Evolutionary conservation across 2,113 vertebrate species (phyloP).

Genomic region (Sphaerodactylus townsendi): DNA sequence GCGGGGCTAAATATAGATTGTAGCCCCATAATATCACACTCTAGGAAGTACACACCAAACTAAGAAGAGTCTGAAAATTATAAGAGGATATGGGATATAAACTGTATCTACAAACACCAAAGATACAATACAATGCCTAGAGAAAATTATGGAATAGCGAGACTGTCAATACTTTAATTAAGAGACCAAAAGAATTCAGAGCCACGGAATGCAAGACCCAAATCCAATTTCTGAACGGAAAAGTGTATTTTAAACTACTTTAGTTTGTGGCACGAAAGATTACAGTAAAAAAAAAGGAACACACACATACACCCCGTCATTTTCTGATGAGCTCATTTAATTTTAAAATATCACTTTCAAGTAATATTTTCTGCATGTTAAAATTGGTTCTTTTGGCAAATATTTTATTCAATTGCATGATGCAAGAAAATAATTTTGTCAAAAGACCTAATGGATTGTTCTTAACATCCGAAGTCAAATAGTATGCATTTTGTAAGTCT

Average conservation of each 20-base stretch:
- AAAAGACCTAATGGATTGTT: background rate
- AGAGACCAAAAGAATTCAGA: background rate
- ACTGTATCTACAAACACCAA: background rate
- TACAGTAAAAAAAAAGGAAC: background rate
- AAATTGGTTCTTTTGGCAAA: background rate
- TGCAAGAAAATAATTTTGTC: background rate
- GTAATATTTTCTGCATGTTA: background rate
- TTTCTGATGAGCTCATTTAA: background rate
- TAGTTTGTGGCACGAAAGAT: too few species aligned
- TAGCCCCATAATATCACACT: too few species aligned
- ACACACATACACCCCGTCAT: too few species aligned
- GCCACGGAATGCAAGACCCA: background rate
- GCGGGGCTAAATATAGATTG: too few species aligned
- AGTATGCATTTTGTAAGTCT: background rate
- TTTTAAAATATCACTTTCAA: background rate
- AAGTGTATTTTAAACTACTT: too few species aligned
- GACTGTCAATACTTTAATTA: too few species aligned
- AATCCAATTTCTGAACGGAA: background rate
- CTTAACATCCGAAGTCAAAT: background rate
- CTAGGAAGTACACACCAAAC: too few species aligned
- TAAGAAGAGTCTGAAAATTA: too few species aligned
- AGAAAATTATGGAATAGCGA: background rate
- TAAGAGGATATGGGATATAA: too few species aligned
- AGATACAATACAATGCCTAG: background rate
- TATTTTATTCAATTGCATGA: slow-evolving; percentile 1